These are phyloP conservation scores for Dryoscopus gambensis DNA, from an alignment of 2,113 vertebrate species.

Conservation along the genomic window DNA sequence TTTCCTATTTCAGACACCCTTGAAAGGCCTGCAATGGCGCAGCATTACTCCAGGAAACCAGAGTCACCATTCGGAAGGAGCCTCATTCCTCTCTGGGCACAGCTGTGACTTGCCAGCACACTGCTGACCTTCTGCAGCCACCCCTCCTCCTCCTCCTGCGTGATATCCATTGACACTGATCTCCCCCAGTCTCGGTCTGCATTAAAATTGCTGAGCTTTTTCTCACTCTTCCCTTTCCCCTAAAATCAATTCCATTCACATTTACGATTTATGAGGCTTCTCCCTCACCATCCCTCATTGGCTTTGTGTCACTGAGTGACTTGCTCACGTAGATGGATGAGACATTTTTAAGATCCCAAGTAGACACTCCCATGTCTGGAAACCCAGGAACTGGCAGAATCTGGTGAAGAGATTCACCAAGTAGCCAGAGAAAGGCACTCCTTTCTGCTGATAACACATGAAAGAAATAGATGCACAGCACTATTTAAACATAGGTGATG, in stretches of 20 bases:
- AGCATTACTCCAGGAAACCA: not conserved
- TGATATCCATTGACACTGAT: not conserved
- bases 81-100: not conserved
- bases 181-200: not conserved
- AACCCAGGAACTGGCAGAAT: not conserved
- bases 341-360: not conserved
- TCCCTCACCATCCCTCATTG: not conserved
- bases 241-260: not conserved
- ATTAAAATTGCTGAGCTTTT: not conserved
- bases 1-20: not conserved
- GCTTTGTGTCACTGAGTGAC: not conserved
- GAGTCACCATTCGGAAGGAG: not conserved
- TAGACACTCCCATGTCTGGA: not conserved
- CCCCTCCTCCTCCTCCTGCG: not conserved
- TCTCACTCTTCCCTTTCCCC: not conserved
- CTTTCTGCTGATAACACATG: not conserved
- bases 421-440: not conserved
- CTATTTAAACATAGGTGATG: not conserved
- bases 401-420: not conserved
- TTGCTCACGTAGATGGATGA: not conserved
- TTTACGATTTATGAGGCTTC: not conserved
- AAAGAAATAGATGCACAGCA: not conserved
- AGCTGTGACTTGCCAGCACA: not conserved
- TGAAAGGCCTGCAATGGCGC: not conserved
- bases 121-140: not conserved